Evolutionary conservation across 2,888 invertebrate genomes (phyloP).

Genomic region (Epinotia nisella): DNA sequence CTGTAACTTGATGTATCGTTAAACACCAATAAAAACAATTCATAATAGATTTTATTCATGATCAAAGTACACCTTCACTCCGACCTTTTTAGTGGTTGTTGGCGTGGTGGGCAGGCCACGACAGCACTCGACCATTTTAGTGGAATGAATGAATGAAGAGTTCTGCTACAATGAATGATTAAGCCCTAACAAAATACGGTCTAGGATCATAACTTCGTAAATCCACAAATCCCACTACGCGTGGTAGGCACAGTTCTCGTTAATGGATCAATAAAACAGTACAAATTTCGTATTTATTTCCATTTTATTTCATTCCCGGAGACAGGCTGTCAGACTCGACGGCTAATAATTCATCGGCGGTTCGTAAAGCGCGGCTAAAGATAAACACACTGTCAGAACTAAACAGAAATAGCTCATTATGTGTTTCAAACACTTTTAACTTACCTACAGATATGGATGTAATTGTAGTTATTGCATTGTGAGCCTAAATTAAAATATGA

Average conservation of each 20-base stretch:
- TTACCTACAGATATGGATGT: slow-evolving; percentile 38
- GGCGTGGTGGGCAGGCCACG: too few relatives aligned
- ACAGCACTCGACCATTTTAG: too few relatives aligned
- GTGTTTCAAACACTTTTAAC: slow-evolving; percentile 52
- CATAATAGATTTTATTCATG: too few relatives aligned
- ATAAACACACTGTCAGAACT: slow-evolving; percentile 74
- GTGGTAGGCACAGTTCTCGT: slow-evolving; percentile 28
- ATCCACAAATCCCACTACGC: neutral
- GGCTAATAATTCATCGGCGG: slow-evolving; percentile 74
- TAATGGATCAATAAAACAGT: slow-evolving; percentile 43
- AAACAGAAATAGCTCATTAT: slow-evolving; percentile 65
- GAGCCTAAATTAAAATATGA: neutral
- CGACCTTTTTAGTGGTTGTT: too few relatives aligned
- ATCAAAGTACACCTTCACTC: too few relatives aligned
- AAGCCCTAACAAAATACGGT: too few relatives aligned
- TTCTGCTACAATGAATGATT: too few relatives aligned
- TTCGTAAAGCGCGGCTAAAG: slow-evolving; percentile 76
- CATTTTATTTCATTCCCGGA: slow-evolving; percentile 73
- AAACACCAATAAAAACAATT: too few relatives aligned
- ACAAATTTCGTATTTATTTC: slow-evolving; percentile 55
- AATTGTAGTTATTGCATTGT: slow-evolving; percentile 27
- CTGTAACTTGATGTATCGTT: too few relatives aligned
- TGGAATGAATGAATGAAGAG: too few relatives aligned
- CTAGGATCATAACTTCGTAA: neutral
- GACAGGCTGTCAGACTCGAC: slow-evolving; percentile 75